These are phyloP conservation scores for Torymus tubicola DNA, from an alignment of 2,888 invertebrate genomes.

Conservation along the genomic window DNA sequence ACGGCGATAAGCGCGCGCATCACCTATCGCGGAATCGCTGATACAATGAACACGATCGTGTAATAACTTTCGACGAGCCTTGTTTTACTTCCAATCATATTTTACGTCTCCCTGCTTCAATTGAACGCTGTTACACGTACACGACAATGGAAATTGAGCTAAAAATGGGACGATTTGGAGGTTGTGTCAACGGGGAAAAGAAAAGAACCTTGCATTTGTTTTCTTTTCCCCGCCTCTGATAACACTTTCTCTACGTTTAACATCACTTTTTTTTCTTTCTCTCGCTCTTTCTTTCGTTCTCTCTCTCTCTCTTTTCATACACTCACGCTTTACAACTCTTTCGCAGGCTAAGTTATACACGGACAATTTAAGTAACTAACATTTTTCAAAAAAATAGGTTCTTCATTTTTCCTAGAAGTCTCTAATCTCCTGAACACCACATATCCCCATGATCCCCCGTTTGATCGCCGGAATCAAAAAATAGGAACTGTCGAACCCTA, in stretches of 20 bases:
- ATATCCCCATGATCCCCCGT: neutral
- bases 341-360: slow-evolving; percentile 13
- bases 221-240: neutral
- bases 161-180: slow-evolving; percentile 11
- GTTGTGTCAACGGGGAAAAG: neutral
- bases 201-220: neutral
- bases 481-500: slow-evolving; percentile 49
- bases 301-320: neutral
- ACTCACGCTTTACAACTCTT: slow-evolving; percentile 1
- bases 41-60: slow-evolving; percentile 21
- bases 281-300: neutral
- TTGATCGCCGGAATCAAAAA: slow-evolving; percentile 29
- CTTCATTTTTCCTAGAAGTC: slow-evolving; percentile 31
- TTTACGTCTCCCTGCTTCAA: neutral
- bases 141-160: slow-evolving; percentile 24
- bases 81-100: slow-evolving; percentile 1
- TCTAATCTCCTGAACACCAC: slow-evolving; percentile 4
- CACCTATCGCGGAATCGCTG: slow-evolving; percentile 21
- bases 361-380: slow-evolving; percentile 50
- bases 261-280: slow-evolving; percentile 11
- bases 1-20: slow-evolving; percentile 7
- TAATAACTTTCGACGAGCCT: slow-evolving; percentile 1
- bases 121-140: neutral
- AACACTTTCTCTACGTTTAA: slow-evolving; percentile 20
- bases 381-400: slow-evolving; percentile 45